These are phyloP conservation scores for Epinephelus fuscoguttatus DNA, from an alignment of 2,113 vertebrate genomes.

Conservation along the genomic window DNA sequence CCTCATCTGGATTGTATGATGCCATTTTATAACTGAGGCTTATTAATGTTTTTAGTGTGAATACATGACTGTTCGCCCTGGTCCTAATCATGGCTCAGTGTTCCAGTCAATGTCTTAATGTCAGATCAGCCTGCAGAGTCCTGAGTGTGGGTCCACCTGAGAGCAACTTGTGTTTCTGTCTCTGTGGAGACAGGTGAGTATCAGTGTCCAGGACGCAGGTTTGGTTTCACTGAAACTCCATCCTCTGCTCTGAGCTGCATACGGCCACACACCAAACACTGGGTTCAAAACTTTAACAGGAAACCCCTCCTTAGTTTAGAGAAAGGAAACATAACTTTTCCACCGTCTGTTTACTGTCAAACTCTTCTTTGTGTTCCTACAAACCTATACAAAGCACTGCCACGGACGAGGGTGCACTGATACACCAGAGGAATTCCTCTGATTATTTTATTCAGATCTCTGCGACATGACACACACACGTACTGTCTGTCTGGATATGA, in stretches of 20 bases:
- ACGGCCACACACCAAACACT: neutral
- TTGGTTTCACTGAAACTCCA: slow-evolving; percentile 58
- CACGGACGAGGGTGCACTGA: neutral
- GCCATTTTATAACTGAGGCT: too few relatives aligned
- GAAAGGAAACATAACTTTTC: neutral
- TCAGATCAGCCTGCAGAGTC: neutral
- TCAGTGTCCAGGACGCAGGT: slow-evolving; percentile 35
- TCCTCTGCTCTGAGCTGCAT: slow-evolving; percentile 15
- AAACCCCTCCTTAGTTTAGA: neutral
- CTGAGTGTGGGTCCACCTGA: slow-evolving; percentile 22
- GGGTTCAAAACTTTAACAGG: neutral
- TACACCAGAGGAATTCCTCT: too few relatives aligned
- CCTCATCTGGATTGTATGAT: neutral
- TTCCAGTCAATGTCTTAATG: neutral
- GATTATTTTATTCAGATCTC: neutral
- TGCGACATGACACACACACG: neutral
- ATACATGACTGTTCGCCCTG: too few relatives aligned
- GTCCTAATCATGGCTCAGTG: neutral
- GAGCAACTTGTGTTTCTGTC: slow-evolving; percentile 40
- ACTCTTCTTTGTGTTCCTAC: too few relatives aligned
- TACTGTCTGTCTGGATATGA: too few relatives aligned
- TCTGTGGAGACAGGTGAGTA: slow-evolving; percentile 48
- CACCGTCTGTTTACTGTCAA: too few relatives aligned
- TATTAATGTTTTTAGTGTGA: too few relatives aligned
- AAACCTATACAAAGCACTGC: too few relatives aligned